A percentile compares a stretch with the other conserved stretches of the same genome.
phyloP scores from a whole-genome alignment of 1,140 invertebrate genomes.

The Calliopsis andreniformis region DNA sequence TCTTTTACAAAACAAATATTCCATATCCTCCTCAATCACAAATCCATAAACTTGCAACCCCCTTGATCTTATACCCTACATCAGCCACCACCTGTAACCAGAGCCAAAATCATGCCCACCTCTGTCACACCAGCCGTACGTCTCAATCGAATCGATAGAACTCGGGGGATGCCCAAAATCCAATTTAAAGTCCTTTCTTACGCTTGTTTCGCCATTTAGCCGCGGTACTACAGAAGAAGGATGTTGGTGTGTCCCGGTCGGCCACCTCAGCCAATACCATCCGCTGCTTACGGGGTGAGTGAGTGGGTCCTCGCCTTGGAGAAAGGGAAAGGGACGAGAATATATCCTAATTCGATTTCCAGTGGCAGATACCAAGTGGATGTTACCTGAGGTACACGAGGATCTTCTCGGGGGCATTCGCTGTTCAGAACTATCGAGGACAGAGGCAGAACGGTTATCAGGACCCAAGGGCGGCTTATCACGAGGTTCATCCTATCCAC shows the following conservation, averaged over 20 bases:
- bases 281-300: constrained; percentile 72
- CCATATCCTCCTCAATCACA: too few relatives aligned
- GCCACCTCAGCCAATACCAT: constrained; percentile 71
- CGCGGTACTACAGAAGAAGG: constrained; percentile 70
- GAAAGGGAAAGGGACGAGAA: not conserved
- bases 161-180: not conserved
- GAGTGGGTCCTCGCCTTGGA: not conserved
- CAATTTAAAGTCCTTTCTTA: constrained; percentile 6
- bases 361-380: constrained; percentile 77
- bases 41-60: too few relatives aligned
- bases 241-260: constrained; percentile 78
- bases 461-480: constrained; percentile 70
- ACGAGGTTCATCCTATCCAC: constrained; percentile 71
- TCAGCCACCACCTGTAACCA: too few relatives aligned
- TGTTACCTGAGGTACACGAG: constrained; percentile 78
- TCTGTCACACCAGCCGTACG: too few relatives aligned
- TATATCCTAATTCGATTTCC: constrained; percentile 55
- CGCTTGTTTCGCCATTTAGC: constrained; percentile 63
- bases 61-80: not conserved
- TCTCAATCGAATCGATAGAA: not conserved
- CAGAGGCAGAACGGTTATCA: constrained; percentile 68
- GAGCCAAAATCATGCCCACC: too few relatives aligned
- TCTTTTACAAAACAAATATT: too few relatives aligned
- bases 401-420: constrained; percentile 75
- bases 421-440: constrained; percentile 63